These are phyloP conservation scores for Pandemis corylana DNA, from an alignment of 2,888 invertebrate species.

Conservation along the genomic window DNA sequence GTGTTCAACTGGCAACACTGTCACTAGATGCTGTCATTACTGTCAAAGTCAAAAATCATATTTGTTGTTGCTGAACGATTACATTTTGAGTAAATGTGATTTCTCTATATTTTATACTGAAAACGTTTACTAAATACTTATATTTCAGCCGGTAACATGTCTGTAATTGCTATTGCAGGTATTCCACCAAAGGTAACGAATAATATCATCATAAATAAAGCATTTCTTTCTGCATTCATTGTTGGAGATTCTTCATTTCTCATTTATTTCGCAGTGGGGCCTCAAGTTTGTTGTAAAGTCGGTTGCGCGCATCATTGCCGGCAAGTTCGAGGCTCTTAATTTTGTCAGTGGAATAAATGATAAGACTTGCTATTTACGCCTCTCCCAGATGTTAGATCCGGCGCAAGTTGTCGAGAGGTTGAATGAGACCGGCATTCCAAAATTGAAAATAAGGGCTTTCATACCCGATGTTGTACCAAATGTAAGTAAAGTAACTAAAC, in stretches of 20 bases:
- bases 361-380: slow-evolving; percentile 57
- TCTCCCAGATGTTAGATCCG: slow-evolving; percentile 60
- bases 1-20: neutral
- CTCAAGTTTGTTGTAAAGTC: slow-evolving; percentile 46
- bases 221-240: neutral
- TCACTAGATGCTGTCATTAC: neutral
- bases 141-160: slow-evolving; percentile 49
- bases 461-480: slow-evolving; percentile 59
- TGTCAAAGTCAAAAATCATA: neutral
- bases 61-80: slow-evolving; percentile 1
- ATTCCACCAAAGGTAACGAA: slow-evolving; percentile 43
- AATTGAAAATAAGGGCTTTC: slow-evolving; percentile 49
- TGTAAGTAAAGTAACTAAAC: slow-evolving; percentile 54
- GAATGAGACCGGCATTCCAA: slow-evolving; percentile 38
- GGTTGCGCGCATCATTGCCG: slow-evolving; percentile 51
- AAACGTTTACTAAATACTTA: slow-evolving; percentile 17
- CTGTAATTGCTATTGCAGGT: slow-evolving; percentile 52
- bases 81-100: neutral
- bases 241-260: slow-evolving; percentile 7
- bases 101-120: neutral
- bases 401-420: slow-evolving; percentile 52
- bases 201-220: neutral
- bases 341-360: slow-evolving; percentile 44
- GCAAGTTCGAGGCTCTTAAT: slow-evolving; percentile 59
- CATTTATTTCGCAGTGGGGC: slow-evolving; percentile 49